A percentile compares a stretch with the other conserved stretches of the same genome.
Evolutionary conservation across 2,797 vertebrate genomes (phyloP).

Genomic region (Urosaurus nigricauda): DNA sequence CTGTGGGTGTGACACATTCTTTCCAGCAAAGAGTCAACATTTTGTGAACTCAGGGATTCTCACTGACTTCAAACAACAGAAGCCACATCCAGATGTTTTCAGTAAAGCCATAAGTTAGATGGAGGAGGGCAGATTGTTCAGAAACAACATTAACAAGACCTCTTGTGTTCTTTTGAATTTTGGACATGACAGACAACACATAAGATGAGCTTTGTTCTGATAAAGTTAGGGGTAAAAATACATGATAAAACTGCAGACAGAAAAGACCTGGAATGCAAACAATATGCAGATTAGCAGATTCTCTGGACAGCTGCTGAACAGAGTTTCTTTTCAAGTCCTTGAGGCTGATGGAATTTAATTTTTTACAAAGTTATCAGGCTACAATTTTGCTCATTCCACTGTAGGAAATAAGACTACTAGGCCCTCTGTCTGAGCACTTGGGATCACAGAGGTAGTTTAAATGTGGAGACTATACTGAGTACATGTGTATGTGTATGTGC

Average conservation of each 20-base stretch:
- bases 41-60: conserved; percentile 1
- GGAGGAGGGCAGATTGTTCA: not conserved
- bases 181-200: conserved; percentile 11
- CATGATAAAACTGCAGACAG: conserved; percentile 9
- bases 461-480: not conserved
- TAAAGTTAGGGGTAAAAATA: conserved; percentile 18
- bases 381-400: conserved; percentile 31
- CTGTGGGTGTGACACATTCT: conserved; percentile 11
- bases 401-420: conserved; percentile 42
- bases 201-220: conserved; percentile 26
- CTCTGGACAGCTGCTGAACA: conserved; percentile 23
- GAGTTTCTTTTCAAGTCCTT: conserved; percentile 17
- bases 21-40: conserved; percentile 17
- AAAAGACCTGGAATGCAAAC: conserved; percentile 13
- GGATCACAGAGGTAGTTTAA: not conserved
- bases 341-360: conserved; percentile 26
- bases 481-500: no score
- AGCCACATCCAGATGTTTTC: conserved; percentile 40
- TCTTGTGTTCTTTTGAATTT: conserved; percentile 25
- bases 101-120: conserved; percentile 35
- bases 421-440: conserved; percentile 54
- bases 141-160: conserved; percentile 20
- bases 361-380: conserved; percentile 43
- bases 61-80: conserved; percentile 18
- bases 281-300: conserved; percentile 10